Percentiles rank a stretch among this genome's conserved stretches.
These are phyloP conservation scores for Ailuropoda melanoleuca DNA, from an alignment of 2,113 vertebrate species.

Conservation along the genomic window DNA sequence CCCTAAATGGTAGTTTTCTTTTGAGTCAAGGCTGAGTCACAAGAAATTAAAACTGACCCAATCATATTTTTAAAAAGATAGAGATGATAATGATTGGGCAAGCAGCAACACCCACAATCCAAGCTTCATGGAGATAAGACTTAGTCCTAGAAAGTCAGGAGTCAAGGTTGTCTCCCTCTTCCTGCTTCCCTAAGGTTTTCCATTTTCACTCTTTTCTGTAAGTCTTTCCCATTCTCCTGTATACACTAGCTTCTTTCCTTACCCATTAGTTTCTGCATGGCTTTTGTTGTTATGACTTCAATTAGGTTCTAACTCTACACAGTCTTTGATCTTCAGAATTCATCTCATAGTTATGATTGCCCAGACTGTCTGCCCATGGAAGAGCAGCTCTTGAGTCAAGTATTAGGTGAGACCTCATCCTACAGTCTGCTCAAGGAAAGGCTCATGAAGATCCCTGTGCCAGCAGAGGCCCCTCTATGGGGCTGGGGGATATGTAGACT, in stretches of 20 bases:
- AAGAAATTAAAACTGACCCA: constrained; percentile 2
- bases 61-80: neutral
- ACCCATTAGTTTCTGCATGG: neutral
- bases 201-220: neutral
- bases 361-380: neutral
- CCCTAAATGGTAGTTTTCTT: neutral
- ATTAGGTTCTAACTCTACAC: neutral
- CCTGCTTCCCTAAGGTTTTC: neutral
- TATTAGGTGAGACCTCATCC: neutral
- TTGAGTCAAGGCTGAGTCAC: neutral
- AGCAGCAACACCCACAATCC: neutral
- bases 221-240: neutral
- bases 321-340: neutral
- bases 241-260: neutral
- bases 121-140: neutral
- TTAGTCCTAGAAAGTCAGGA: neutral
- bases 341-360: neutral
- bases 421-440: neutral
- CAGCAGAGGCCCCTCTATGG: neutral
- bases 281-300: neutral
- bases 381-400: neutral
- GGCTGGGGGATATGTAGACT: neutral
- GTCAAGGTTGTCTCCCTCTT: neutral
- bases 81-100: neutral
- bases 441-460: neutral